Conservation (phyloP, 2,888 invertebrate species). For the Junonia oenone region DNA sequence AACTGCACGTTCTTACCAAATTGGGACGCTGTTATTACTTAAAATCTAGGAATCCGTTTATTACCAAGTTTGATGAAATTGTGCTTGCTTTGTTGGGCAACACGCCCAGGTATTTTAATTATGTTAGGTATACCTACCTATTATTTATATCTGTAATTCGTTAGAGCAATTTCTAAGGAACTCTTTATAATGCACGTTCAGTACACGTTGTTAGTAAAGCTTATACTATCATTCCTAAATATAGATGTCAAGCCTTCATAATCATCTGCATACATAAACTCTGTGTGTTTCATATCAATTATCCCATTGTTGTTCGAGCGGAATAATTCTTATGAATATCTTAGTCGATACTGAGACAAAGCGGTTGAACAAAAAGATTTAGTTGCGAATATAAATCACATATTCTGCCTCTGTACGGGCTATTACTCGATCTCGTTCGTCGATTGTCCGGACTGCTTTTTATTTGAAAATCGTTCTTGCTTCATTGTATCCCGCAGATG, state of each 20-base stretch:
- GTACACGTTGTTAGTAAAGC: background rate
- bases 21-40: slow-evolving; percentile 37
- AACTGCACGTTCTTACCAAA: slow-evolving; percentile 59
- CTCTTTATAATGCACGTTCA: background rate
- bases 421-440: slow-evolving; percentile 25
- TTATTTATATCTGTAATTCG: background rate
- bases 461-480: slow-evolving; percentile 36
- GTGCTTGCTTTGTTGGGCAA: background rate
- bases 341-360: slow-evolving; percentile 21
- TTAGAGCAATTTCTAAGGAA: background rate
- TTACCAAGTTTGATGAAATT: slow-evolving; percentile 1
- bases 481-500: slow-evolving; percentile 33
- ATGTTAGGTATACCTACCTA: too few relatives aligned
- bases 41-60: slow-evolving; percentile 17
- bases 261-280: slow-evolving; percentile 19
- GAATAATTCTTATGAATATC: slow-evolving; percentile 9
- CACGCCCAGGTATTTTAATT: background rate
- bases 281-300: slow-evolving; percentile 10
- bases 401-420: slow-evolving; percentile 4
- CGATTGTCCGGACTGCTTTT: slow-evolving; percentile 35
- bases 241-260: slow-evolving; percentile 8
- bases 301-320: slow-evolving; percentile 21
- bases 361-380: slow-evolving; percentile 20
- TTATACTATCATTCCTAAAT: slow-evolving; percentile 13
- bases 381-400: slow-evolving; percentile 18